Conservation (phyloP, 2,888 invertebrate genomes). For the Sesamia inferens region DNA sequence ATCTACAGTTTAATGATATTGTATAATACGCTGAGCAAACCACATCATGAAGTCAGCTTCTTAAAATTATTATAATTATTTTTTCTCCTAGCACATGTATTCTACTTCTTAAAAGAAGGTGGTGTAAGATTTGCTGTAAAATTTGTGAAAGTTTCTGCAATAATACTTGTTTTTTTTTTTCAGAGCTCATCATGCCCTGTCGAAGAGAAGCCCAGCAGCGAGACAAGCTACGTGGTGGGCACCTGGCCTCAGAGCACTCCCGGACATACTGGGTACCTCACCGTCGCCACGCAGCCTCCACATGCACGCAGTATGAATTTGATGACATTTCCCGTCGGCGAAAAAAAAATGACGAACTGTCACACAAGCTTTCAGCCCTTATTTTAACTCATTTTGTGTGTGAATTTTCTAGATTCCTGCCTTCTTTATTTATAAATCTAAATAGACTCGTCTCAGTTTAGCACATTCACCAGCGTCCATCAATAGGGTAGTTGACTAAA, state of each 20-base stretch:
- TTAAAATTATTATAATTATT: background rate
- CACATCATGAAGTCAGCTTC: too few species aligned
- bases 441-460: too few species aligned
- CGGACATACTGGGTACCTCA: conserved; percentile 99
- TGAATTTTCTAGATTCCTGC: background rate
- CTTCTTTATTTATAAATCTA: background rate
- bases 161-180: conserved; percentile 41
- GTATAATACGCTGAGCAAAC: too few species aligned
- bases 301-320: conserved; percentile 84
- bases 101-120: too few species aligned
- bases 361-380: background rate
- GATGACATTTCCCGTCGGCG: background rate
- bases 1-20: background rate
- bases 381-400: background rate
- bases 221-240: conserved; percentile 91
- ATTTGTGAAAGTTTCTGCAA: too few species aligned
- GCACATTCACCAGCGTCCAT: too few species aligned
- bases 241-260: conserved; percentile 93
- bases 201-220: conserved; percentile 85
- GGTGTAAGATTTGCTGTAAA: too few species aligned
- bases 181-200: conserved; percentile 85
- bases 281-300: conserved; percentile 96
- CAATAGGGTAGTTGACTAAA: too few species aligned
- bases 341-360: background rate
- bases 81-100: conserved; percentile 53